Base-by-base conservation (phyloP, 2,888 invertebrate species). In the Nycteola revayana region DNA sequence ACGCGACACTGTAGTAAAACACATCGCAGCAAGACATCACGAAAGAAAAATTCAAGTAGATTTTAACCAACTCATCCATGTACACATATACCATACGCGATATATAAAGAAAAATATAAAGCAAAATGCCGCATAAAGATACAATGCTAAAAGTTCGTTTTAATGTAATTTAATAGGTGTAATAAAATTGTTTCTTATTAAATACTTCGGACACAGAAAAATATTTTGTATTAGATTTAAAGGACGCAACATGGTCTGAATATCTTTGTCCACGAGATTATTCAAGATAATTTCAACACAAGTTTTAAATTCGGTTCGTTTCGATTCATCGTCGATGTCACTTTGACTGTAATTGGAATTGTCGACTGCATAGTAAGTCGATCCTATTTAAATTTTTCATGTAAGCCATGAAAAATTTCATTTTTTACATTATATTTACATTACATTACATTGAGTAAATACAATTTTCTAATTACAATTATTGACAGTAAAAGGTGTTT, bases 181-280 rank as follows among this genome's bases (percentile, higher is more conserved):
- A 9, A 24, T 9, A 10, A 23, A 24, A 11, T 24, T 24, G 3
- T 17, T 5, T 7, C 11, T 23, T 1, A 21, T 9, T 3, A 2
- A 8, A 1, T 32, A 26, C 5, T 32, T 26, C 1, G 21, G 21
- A 22, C 3, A 11, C 0, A 32, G 10, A 1, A 32, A 0, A 9
- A 26, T 1, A 0, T 2, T 21, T 25, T 25, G 25, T 2, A 21
- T 14, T 1, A 26, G 11, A 3, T 32, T 9, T 3, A 30, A 14
- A 9, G 30, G 30, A 6, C 10, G 7, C 7, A 21, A 10, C 26
- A 32, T 26, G 2, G 21, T 9, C 0, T 14, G 9, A 7, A 26
- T 7, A 9, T 32, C 21, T 20, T 11, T 22, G n/a, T 32, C 26
- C n/a, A 26, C 7, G 36, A 6, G 7, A 22, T 18, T 18, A 3